Evolutionary conservation across 2,113 vertebrate genomes (phyloP), one percentile per base, ranked within the genome.

Genomic region (Anolis sagrei): DNA sequence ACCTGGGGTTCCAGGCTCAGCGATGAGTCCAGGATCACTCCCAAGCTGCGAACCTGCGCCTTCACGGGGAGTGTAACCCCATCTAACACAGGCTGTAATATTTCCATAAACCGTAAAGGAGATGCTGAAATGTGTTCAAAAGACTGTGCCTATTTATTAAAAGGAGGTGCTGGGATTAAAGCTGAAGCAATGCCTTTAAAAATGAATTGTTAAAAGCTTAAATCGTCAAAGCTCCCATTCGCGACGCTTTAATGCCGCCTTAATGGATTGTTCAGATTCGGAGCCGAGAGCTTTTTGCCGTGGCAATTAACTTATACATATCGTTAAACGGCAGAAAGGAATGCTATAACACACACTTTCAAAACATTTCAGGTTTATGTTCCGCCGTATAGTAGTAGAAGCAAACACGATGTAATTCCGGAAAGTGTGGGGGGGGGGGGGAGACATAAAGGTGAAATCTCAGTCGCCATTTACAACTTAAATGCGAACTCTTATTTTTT

Each of bases 221-320:
- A 87, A 62, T 84, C 70, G 32, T 86, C 69, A 51, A 77, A 85
- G 39, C 74, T 83, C 62, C 25, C 78, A 0, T 27, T n/a, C 58
- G 11, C 5, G 0, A 0, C 48, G n/a, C 27, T 69, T 0, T 0
- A 89, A 91, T 89, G 70, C 83, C 80, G 58, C 72, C 48, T 2
- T 0, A 0, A 85, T 87, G 82, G 48, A 77, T 66, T 51, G n/a
- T 68, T 92, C 78, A 76, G 6, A 80, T 58, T n/a, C 82, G 25
- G 62, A 92, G 82, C 44, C 74, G 80, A 81, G 0, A 5, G 68
- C 23, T 90, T 76, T 66, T 90, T 89, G 85, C 74, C 87, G 80
- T 85, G 84, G 62, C 44, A 84, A 29, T 83, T 75, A 76, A 64
- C 76, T 69, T 68, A 90, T 86, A 79, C 64, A 84, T 0, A 4